Conservation (phyloP, 2,113 vertebrate species). For the Morphnarchus princeps region DNA sequence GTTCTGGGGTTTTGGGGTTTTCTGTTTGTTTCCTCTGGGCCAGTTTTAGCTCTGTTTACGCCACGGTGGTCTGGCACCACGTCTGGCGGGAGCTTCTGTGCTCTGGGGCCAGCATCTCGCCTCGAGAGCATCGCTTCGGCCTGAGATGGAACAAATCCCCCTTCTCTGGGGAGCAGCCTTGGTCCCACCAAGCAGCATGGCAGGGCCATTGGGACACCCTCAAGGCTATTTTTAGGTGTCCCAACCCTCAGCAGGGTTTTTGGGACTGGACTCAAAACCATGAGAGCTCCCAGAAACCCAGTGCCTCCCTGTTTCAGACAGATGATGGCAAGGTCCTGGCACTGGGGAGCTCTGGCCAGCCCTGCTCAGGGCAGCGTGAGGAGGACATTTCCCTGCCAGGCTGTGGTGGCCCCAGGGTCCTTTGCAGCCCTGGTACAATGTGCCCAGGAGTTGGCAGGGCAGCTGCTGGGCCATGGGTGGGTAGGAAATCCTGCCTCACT, state of each 20-base stretch:
- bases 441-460: not conserved
- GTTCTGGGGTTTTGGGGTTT: slow-evolving; percentile 49
- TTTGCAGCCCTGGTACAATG: not conserved
- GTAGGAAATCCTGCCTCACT: not conserved
- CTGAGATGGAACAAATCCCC: not conserved
- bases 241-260: not conserved
- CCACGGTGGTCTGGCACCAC: not conserved
- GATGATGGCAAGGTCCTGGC: not conserved
- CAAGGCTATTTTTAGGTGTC: not conserved
- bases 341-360: not conserved
- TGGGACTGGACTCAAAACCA: not conserved
- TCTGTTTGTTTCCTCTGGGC: slow-evolving; percentile 2
- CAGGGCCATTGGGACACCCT: not conserved
- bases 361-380: not conserved
- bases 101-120: not conserved
- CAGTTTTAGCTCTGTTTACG: slow-evolving; percentile 12
- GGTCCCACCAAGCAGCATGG: not conserved
- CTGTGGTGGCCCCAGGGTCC: not conserved
- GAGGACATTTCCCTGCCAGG: not conserved
- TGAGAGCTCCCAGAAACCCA: not conserved
- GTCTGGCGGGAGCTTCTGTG: not conserved
- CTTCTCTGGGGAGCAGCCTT: not conserved
- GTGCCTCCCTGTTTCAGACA: not conserved
- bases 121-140: not conserved
- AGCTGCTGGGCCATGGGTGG: not conserved